Base-by-base conservation (phyloP, 2,888 invertebrate species). In the Chaetogeoica ovagalla region DNA sequence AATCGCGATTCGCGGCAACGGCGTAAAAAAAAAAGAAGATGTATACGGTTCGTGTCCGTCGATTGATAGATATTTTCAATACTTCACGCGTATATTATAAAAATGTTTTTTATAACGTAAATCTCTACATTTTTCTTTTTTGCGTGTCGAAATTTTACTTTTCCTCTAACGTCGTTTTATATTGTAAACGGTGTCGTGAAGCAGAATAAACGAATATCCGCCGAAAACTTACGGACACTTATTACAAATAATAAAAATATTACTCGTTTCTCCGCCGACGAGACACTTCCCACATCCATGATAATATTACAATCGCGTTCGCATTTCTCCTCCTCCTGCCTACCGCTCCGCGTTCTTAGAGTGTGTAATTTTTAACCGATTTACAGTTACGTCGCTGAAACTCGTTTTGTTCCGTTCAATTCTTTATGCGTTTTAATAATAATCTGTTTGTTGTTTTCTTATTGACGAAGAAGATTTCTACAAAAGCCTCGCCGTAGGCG, bases 261-360 rank as follows among this genome's bases (percentile, higher is more conserved):
- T 57, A 63, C 43, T 43, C 23, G 57, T 66, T 66, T 57, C 55
- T 65, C 23, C 23, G 15, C 37, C 21, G 19, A 23, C 9, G 0
- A 7, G 23, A 71, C 17, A 66, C 66, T 75, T 75, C 66, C 66
- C 66, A 75, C 75, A 75, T 66, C n/a, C 66, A 66, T 75, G 15
- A 57, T 59, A 59, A 66, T 66, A 75, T 75, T 66, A 66, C 39
- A 75, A 75, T 30, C 30, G 30, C 4, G 30, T 30, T 30, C 43
- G 43, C 66, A 43, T 66, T 75, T 75, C 57, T 23, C 43, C 57
- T 8, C 39, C n/a, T n/a, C n/a, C n/a, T n/a, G n/a, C n/a, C n/a
- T n/a, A n/a, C n/a, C n/a, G n/a, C n/a, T n/a, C 43, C 60, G 30
- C 37, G 37, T 21, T 57, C 43, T 57, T n/a, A n/a, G n/a, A n/a